A percentile compares a stretch with the other conserved stretches of the same genome.
Conservation (phyloP, 2,113 vertebrate species). For the Pelecanus crispus region DNA sequence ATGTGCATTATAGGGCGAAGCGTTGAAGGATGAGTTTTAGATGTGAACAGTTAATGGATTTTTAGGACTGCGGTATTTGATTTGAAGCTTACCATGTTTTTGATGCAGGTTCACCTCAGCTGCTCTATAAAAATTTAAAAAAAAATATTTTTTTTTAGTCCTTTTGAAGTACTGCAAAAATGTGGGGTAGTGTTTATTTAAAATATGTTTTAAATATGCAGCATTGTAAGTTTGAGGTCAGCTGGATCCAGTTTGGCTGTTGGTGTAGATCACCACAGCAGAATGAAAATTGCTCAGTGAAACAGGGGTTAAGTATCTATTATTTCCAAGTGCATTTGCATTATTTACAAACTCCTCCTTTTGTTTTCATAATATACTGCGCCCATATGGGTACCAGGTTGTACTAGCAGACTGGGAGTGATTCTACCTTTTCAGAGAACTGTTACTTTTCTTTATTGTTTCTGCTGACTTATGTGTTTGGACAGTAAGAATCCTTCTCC, state of each 20-base stretch:
- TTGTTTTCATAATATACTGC: neutral
- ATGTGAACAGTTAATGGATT: conserved; percentile 18
- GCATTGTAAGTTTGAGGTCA: neutral
- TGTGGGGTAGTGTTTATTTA: neutral
- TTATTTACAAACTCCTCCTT: neutral
- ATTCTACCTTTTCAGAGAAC: neutral
- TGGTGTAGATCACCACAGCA: neutral
- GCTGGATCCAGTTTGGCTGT: neutral
- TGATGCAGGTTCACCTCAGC: neutral
- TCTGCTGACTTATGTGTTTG: neutral
- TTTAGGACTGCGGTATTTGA: conserved; percentile 5
- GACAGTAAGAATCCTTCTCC: neutral
- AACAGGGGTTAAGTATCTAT: neutral
- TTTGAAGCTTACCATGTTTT: neutral
- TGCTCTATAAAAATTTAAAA: neutral
- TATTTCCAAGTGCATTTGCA: neutral
- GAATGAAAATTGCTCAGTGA: neutral
- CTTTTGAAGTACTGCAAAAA: neutral
- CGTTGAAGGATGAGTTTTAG: conserved; percentile 31
- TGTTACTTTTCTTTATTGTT: neutral
- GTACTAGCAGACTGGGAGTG: neutral
- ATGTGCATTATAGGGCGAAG: conserved; percentile 11
- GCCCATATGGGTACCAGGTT: neutral
- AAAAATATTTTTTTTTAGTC: neutral
- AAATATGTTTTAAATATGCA: neutral